Base-by-base conservation (phyloP, 2,797 vertebrate genomes). In the Sitta carolinensis region DNA sequence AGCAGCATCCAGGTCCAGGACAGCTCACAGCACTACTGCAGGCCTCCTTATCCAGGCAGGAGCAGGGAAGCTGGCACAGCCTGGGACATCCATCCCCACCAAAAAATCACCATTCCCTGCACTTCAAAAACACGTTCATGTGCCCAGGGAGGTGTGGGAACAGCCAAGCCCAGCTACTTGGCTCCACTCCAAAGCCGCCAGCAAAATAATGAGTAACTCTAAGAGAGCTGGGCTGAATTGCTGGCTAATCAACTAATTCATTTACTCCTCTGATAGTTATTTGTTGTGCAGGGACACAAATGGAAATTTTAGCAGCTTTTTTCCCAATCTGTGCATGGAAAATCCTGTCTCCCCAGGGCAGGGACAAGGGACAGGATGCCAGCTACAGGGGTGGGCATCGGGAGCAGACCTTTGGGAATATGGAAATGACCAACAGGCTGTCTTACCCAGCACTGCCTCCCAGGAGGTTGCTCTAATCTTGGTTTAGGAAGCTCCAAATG, bases 141-240 rank as follows among this genome's bases (percentile, higher is more conserved):
- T 78, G 76, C 36, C 2, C 47, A 18, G 50, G 21, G 58, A 67
- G 51, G 52, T 14, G 25, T 14, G 5, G 84, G 40, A 74, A 45
- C 1, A 13, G 62, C 79, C 79, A 57, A 61, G 45, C 20, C 5
- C 1, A 11, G 66, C 67, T 51, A 47, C 40, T 40, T 92, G 86
- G 84, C 85, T 62, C 20, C 11, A 2, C 16, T 27, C 61, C 47
- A 40, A 50, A 63, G 62, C 78, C 81, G 58, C 67, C 89, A 94
- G 40, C 59, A 92, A 90, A 78, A 90, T 12, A 84, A 58, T 86
- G 69, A 94, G 77, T 92, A 95, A 95, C 62, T 91, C 59, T 2
- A 5, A 54, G 77, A 47, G 66, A 94, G 83, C 84, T 84, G 67
- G 74, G 82, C 76, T 72, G 76, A 45, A 90, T 54, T 91, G 22